These are phyloP conservation scores for Neolamprologus longior DNA, from an alignment of 2,113 vertebrate species.

Conservation along the genomic window DNA sequence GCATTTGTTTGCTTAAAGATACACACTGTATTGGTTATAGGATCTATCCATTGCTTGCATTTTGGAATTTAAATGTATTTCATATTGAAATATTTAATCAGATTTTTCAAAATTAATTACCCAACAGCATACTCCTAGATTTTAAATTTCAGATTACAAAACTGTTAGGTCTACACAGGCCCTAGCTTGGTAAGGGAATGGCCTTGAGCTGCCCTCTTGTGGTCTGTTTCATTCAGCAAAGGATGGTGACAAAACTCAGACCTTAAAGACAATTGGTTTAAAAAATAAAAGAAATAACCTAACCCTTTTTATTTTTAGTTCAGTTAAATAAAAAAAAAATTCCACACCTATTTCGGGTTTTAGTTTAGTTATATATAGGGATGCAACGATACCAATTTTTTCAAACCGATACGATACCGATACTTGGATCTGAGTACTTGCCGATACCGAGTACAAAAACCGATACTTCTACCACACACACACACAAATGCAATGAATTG, in stretches of 20 bases:
- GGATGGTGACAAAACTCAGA: background rate
- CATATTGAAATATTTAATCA: background rate
- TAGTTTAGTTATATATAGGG: background rate
- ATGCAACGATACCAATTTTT: too few species aligned
- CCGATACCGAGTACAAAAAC: too few species aligned
- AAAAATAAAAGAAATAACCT: background rate
- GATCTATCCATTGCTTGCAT: background rate
- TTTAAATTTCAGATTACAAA: background rate
- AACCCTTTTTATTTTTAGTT: background rate
- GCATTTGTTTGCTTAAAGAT: background rate
- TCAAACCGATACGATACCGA: too few species aligned
- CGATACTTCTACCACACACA: too few species aligned
- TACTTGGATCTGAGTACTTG: too few species aligned
- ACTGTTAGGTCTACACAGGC: background rate
- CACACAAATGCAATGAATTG: too few species aligned
- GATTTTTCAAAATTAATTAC: background rate
- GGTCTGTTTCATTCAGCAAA: background rate
- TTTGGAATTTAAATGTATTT: background rate
- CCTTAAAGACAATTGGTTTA: background rate
- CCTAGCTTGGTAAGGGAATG: background rate
- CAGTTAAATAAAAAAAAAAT: background rate
- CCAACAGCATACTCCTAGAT: background rate
- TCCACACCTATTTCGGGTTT: background rate
- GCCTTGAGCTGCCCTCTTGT: background rate
- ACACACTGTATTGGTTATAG: background rate